Evolutionary conservation across 2,888 invertebrate species (phyloP).

Genomic region (Latheticus oryzae): DNA sequence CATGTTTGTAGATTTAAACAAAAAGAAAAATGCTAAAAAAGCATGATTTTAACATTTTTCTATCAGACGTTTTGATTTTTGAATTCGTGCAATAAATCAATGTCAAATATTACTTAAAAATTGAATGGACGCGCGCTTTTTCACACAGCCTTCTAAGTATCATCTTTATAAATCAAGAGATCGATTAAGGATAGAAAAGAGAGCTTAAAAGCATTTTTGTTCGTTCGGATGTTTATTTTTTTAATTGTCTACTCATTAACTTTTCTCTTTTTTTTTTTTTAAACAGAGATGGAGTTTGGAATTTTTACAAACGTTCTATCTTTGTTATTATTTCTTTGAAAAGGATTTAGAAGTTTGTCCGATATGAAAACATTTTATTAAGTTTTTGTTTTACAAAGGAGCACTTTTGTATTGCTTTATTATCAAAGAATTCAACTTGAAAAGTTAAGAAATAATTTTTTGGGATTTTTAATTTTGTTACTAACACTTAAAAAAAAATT

Average conservation of each 20-base stretch:
- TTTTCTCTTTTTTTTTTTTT: conserved; percentile 25
- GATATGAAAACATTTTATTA: conserved; percentile 49
- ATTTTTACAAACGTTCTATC: conserved; percentile 8
- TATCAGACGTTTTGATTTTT: too few relatives aligned
- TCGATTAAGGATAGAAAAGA: conserved; percentile 54
- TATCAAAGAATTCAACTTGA: conserved; percentile 49
- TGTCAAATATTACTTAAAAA: conserved; percentile 59
- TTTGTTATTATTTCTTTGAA: conserved; percentile 11
- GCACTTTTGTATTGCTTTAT: conserved; percentile 46
- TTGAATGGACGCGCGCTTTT: conserved; percentile 53
- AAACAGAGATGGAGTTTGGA: too few relatives aligned
- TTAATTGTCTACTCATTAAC: conserved; percentile 54
- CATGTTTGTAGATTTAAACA: too few relatives aligned
- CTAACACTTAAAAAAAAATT: too few relatives aligned
- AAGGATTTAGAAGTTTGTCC: conserved; percentile 44
- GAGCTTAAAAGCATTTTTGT: conserved; percentile 58
- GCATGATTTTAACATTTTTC: too few relatives aligned
- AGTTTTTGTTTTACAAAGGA: conserved; percentile 49
- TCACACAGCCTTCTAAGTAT: conserved; percentile 48
- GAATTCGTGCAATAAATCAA: too few relatives aligned
- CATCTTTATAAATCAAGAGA: conserved; percentile 50
- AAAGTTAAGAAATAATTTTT: conserved; percentile 39
- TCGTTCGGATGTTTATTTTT: conserved; percentile 57
- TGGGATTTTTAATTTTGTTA: conserved; percentile 10
- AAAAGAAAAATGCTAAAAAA: too few relatives aligned